phyloP scores from a whole-genome alignment of 2,888 invertebrate genomes.

The Melanophora roralis region DNA sequence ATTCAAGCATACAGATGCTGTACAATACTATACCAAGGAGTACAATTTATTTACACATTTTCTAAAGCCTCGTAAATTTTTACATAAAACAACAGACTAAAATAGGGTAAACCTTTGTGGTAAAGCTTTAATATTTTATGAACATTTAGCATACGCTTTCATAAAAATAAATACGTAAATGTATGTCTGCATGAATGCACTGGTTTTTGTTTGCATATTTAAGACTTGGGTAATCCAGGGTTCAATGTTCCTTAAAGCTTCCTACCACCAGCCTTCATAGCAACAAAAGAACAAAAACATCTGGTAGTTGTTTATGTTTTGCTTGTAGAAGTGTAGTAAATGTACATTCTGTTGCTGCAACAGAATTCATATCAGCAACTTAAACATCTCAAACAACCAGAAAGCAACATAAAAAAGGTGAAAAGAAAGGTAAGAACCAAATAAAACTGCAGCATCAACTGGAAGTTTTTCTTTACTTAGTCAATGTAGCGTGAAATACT shows the following conservation, averaged over 20 bases:
- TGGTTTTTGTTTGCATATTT: slow-evolving; percentile 23
- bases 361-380: background rate
- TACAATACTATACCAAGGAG: background rate
- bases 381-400: slow-evolving; percentile 35
- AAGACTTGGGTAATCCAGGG: slow-evolving; percentile 47
- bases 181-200: background rate
- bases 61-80: slow-evolving; percentile 27
- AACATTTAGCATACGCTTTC: background rate
- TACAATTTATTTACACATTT: slow-evolving; percentile 23
- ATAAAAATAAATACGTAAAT: too few relatives aligned
- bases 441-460: slow-evolving; percentile 19
- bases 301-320: slow-evolving; percentile 22
- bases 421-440: slow-evolving; percentile 13
- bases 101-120: slow-evolving; percentile 30
- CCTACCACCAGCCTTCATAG: slow-evolving; percentile 35
- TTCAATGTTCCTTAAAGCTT: slow-evolving; percentile 60
- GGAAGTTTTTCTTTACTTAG: slow-evolving; percentile 25
- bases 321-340: background rate
- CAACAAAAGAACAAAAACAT: slow-evolving; percentile 33
- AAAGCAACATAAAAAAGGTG: background rate
- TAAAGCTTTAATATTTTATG: slow-evolving; percentile 23
- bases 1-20: background rate
- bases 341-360: slow-evolving; percentile 12
- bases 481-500: slow-evolving; percentile 30
- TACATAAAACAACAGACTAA: background rate